Evolutionary conservation across 2,888 invertebrate species (phyloP).

Genomic region (Pachymerium ferrugineum): DNA sequence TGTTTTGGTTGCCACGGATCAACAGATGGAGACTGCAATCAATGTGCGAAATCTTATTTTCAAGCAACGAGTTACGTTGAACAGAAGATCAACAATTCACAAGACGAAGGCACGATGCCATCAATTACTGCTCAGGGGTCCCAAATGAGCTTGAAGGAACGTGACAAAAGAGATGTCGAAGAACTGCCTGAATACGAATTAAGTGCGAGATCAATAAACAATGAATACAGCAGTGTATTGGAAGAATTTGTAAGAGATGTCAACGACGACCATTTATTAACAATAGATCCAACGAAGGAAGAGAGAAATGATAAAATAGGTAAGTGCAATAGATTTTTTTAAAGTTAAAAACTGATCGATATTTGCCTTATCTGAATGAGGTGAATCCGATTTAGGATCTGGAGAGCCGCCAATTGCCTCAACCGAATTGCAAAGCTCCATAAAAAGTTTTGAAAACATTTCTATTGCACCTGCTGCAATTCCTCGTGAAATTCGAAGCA

Average conservation of each 20-base stretch:
- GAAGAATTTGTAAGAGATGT: background rate
- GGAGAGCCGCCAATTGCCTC: background rate
- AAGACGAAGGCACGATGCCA: background rate
- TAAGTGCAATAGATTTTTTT: background rate
- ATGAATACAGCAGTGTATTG: background rate
- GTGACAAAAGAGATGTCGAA: background rate
- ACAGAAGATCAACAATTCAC: background rate
- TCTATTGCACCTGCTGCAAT: background rate
- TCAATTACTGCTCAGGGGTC: background rate
- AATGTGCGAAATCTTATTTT: background rate
- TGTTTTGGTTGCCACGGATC: conserved; percentile 7
- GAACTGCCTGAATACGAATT: background rate
- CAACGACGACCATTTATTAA: background rate
- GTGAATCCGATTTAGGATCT: background rate
- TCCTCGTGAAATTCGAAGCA: background rate
- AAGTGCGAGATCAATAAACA: background rate
- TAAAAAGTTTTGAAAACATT: background rate
- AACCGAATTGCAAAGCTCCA: background rate
- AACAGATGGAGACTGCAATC: background rate
- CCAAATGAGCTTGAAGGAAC: background rate
- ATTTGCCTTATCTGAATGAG: background rate
- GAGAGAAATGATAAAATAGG: background rate
- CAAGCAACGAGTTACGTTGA: background rate
- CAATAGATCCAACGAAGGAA: background rate
- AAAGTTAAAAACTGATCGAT: background rate